Evolutionary conservation across 2,113 vertebrate genomes (phyloP).

Genomic region (Ptychochromis oligacanthus): DNA sequence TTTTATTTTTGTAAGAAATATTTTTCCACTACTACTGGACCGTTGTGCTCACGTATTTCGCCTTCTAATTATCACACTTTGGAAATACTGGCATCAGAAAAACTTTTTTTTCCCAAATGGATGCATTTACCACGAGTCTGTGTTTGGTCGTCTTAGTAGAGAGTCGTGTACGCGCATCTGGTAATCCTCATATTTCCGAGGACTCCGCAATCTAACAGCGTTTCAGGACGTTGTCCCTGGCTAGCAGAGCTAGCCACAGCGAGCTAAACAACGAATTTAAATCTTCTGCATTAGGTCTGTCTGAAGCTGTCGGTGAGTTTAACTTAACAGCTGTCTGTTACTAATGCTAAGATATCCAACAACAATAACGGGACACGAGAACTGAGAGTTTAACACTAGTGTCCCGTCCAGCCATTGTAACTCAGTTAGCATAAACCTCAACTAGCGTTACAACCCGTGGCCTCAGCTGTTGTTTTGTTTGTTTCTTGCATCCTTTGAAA

Average conservation of each 20-base stretch:
- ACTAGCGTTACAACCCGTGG: background rate
- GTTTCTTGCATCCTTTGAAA: background rate
- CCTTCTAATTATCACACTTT: background rate
- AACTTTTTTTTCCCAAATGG: accelerated
- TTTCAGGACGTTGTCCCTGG: conserved; percentile 59
- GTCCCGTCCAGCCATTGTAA: background rate
- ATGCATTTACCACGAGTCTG: background rate
- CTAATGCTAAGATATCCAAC: background rate
- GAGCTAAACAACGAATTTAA: conserved; percentile 24
- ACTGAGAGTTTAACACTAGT: background rate
- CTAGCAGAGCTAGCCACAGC: conserved; percentile 20
- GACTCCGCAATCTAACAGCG: background rate
- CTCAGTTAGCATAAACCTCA: conserved; percentile 42
- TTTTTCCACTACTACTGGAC: background rate
- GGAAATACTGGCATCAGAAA: background rate
- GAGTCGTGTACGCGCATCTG: background rate
- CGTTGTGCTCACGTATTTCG: background rate
- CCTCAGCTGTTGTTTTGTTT: background rate
- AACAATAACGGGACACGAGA: background rate
- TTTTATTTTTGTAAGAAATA: background rate
- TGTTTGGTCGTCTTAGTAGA: background rate
- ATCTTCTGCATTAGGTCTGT: background rate
- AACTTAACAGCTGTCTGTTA: background rate
- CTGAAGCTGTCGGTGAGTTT: conserved; percentile 53
- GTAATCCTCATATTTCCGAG: background rate